Evolutionary conservation across 2,888 invertebrate species (phyloP).

Genomic region (Epirrhoe alternata): DNA sequence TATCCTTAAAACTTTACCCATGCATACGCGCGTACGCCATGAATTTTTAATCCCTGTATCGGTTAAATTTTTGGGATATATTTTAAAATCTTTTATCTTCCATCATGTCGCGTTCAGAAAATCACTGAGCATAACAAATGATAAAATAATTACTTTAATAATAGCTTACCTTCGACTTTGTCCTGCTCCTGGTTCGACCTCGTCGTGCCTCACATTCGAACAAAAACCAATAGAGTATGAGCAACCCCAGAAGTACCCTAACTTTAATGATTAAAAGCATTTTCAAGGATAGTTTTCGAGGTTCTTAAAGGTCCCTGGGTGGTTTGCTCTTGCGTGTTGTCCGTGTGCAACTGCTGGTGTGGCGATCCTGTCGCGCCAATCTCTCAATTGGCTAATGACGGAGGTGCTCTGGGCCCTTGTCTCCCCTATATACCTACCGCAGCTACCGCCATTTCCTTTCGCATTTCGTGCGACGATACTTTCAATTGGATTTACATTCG

Average conservation of each 20-base stretch:
- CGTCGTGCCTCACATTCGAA: conserved; percentile 83
- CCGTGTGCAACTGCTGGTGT: conserved; percentile 62
- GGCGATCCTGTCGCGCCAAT: conserved; percentile 68
- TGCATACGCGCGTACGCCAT: too few relatives aligned
- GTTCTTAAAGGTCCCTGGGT: conserved; percentile 24
- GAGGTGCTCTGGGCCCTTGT: conserved; percentile 74
- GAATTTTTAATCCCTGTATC: too few relatives aligned
- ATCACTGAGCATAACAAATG: too few relatives aligned
- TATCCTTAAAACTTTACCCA: too few relatives aligned
- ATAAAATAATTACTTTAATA: not conserved
- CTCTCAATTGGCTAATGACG: conserved; percentile 80
- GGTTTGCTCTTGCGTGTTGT: conserved; percentile 57
- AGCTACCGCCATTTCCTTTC: conserved; percentile 71
- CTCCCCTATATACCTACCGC: conserved; percentile 69
- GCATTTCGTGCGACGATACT: conserved; percentile 59
- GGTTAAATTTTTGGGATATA: too few relatives aligned
- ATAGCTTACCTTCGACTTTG: conserved; percentile 88
- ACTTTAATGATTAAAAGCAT: conserved; percentile 62
- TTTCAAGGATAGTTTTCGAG: conserved; percentile 33
- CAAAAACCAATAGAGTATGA: conserved; percentile 59
- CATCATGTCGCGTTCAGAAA: too few relatives aligned
- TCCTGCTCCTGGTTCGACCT: conserved; percentile 89
- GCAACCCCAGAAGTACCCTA: conserved; percentile 53
- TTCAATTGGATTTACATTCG: conserved; percentile 44
- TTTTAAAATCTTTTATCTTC: too few relatives aligned